Evolutionary conservation across 2,113 vertebrate species (phyloP), one percentile per base, ranked within the genome.

Genomic region (Merops nubicus): DNA sequence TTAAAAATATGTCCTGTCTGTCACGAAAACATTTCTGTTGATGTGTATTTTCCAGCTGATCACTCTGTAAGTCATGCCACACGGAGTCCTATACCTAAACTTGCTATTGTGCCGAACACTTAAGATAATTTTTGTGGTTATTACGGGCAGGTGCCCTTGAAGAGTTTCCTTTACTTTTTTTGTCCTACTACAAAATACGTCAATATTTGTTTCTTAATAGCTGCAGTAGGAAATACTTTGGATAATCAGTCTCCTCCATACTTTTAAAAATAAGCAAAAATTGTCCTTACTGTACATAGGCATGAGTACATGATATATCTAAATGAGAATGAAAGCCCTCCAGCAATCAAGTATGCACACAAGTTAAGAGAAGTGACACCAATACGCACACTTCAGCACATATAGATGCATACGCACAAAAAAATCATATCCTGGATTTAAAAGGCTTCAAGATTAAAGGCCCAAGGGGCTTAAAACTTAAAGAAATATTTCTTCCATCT

Each of bases 311-410:
- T 33, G 60, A 77, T 93, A 43, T 56, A 92, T 83, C 90, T 88
- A 95, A 93, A 95, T 86, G 92, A 94, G 93, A 95, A 97, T 68
- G 91, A 96, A 93, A 94, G 53, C 95, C 95, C 79, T 90, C 89
- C 74, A 74, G 88, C 90, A 88, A 85, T 93, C 85, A 94, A 91
- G 68, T 88, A 91, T 88, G 98, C 98, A 96, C 97, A 83, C 98
- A 98, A 95, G 77, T 99, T 85, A 98, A 98, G 97, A 98, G 98
- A 95, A 99, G 96, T 97, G 98, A 99, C 95, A 97, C 97, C 68
- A 93, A n/a, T 59, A 34, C 64, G 86, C 68, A 86, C 65, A 75
- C 92, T 93, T 80, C 92, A 92, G 76, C 92, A 93, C 79, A 96
- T 96, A 94, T 40, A 92, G n/a, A n/a, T n/a, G n/a, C n/a, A n/a